Conservation (phyloP, 2,888 invertebrate genomes). For the Tortrix viridana region DNA sequence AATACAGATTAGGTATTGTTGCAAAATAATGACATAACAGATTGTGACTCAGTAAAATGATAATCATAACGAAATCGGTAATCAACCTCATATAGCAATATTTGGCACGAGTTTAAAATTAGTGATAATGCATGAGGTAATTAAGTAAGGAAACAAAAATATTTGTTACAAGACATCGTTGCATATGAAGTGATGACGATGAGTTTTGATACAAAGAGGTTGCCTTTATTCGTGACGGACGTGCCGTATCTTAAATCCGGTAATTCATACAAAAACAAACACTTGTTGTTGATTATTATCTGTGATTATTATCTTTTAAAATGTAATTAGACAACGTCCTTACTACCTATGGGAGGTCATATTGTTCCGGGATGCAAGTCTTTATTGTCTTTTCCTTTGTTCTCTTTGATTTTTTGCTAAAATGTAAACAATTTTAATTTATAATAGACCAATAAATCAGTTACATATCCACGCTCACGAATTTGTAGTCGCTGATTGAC, state of each 20-base stretch:
- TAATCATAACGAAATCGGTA: conserved; percentile 33
- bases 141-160: conserved; percentile 34
- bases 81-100: conserved; percentile 40
- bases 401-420: too few relatives aligned
- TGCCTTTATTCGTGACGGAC: conserved; percentile 36
- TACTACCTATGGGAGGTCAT: conserved; percentile 16
- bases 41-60: conserved; percentile 38
- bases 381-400: not conserved
- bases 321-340: conserved; percentile 28
- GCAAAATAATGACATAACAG: conserved; percentile 47
- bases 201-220: conserved; percentile 23
- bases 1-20: conserved; percentile 43
- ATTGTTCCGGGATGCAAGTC: conserved; percentile 16
- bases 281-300: conserved; percentile 33
- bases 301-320: conserved; percentile 25
- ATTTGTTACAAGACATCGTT: conserved; percentile 32
- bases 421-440: too few relatives aligned
- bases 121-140: conserved; percentile 36
- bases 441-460: too few relatives aligned
- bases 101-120: conserved; percentile 29
- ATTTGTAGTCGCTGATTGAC: too few relatives aligned
- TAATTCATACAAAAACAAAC: conserved; percentile 40
- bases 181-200: conserved; percentile 38
- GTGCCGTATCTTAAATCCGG: conserved; percentile 39
- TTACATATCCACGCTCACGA: too few relatives aligned